Evolutionary conservation across 2,113 vertebrate species (phyloP).

Genomic region (Caracal caracal): DNA sequence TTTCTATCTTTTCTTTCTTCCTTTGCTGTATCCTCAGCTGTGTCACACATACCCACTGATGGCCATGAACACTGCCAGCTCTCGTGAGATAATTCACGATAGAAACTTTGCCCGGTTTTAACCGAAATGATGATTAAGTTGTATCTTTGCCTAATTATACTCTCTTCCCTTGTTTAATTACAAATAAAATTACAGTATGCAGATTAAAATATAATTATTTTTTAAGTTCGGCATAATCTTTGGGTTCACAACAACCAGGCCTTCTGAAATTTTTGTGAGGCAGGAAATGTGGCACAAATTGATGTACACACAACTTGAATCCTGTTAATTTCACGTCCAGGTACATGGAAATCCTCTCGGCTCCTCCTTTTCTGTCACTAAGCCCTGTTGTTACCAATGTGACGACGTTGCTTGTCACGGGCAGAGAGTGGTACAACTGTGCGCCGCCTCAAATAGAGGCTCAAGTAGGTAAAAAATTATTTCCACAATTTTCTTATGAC

Average conservation of each 20-base stretch:
- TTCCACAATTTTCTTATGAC: slow-evolving; percentile 20
- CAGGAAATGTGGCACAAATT: background rate
- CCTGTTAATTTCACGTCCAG: background rate
- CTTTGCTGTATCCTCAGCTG: background rate
- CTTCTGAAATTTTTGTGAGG: background rate
- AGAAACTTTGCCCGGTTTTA: background rate
- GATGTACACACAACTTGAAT: slow-evolving; percentile 39
- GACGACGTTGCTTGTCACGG: background rate
- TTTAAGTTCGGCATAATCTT: background rate
- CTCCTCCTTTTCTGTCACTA: background rate
- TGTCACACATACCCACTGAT: too few relatives aligned
- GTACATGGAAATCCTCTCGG: background rate
- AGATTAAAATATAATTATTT: background rate
- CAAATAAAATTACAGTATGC: background rate
- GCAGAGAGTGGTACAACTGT: background rate
- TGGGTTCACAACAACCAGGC: background rate
- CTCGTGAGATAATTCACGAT: background rate
- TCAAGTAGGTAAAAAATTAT: background rate
- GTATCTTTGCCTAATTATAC: background rate
- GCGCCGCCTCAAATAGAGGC: background rate
- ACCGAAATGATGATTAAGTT: slow-evolving; percentile 33
- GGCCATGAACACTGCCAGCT: background rate
- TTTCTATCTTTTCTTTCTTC: background rate
- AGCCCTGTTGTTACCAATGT: background rate
- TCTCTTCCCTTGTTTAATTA: background rate